Percentiles rank a stretch among this genome's conserved stretches.
Evolutionary conservation across 2,797 vertebrate species (phyloP).

Genomic region (Gephyroberyx darwinii): DNA sequence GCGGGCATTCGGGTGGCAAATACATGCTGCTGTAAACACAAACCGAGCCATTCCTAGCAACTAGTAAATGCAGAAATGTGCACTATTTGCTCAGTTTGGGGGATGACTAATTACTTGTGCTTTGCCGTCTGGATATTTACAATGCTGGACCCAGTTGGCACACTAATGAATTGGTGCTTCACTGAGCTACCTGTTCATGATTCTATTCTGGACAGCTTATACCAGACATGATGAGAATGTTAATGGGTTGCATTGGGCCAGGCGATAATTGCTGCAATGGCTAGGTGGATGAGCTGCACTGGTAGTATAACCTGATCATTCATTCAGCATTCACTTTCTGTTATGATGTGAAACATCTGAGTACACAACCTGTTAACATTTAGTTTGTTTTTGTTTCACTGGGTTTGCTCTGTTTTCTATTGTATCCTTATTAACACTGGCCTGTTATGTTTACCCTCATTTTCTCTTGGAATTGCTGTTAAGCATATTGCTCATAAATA

Average conservation of each 20-base stretch:
- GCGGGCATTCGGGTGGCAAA: constrained; percentile 38
- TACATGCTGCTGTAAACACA: constrained; percentile 25
- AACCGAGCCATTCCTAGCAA: constrained; percentile 13
- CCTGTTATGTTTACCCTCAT: constrained; percentile 24
- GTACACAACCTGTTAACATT: constrained; percentile 6
- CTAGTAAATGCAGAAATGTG: constrained; percentile 31
- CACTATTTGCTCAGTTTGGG: constrained; percentile 35
- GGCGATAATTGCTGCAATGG: constrained; percentile 39
- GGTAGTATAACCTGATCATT: constrained; percentile 15
- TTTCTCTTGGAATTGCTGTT: constrained; percentile 15
- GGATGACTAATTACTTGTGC: constrained; percentile 35
- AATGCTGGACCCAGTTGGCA: constrained; percentile 3
- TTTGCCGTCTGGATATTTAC: constrained; percentile 16
- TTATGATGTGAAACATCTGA: constrained; percentile 11
- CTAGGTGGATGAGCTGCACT: constrained; percentile 42
- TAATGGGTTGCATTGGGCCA: constrained; percentile 35
- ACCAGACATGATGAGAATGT: constrained; percentile 41
- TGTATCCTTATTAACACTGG: constrained; percentile 16
- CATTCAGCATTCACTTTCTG: constrained; percentile 37
- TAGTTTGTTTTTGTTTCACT: constrained; percentile 3
- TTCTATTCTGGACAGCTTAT: constrained; percentile 31
- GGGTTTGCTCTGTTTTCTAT: not conserved
- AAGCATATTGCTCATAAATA: constrained; percentile 29
- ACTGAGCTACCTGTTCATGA: constrained; percentile 16
- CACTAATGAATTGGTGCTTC: constrained; percentile 43